Evolutionary conservation across 1,140 invertebrate genomes (phyloP), one percentile per base, ranked within the genome.

Genomic region (Helicoverpa zea): DNA sequence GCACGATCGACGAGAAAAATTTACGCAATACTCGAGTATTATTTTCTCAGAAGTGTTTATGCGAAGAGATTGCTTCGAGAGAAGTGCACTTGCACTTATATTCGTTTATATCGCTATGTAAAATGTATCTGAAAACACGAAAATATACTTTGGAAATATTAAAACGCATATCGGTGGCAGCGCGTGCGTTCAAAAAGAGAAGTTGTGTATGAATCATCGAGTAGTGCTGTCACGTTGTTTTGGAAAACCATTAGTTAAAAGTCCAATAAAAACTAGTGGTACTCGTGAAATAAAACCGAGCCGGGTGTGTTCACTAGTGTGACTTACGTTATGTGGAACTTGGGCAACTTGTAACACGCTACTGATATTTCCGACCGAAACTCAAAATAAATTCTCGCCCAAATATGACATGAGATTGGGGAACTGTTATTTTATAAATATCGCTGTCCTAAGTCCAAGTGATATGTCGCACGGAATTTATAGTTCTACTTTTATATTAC

Each of bases 1-100:
- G 91, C 88, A 90, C 91, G 89, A 93, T 93, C 83, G 89, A 77
- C 84, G 84, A 92, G 90, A 91, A 90, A 91, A 91, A 92, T 90
- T 84, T 91, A 89, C 86, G 89, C 84, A 89, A 90, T 88, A 88
- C 86, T 79, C 85, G 64, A 63, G 56, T 78, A 78, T 78, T 43
- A 43, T 43, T 43, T 68, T 79, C 76, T 79, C 82, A 87, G 80
- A 91, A 87, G 87, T 90, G 87, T 90, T 92, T 91, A 89, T 90
- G 86, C 82, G 81, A 77, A 59, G 75, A 75, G 84, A 88, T 89
- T 86, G 87, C 85, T 85, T 80, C 81, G 84, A 88, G 82, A 74
- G 84, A 85, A 89, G 84, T 90, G 88, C 86, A 89, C 61, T 63
- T 63, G 70, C 73, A 18, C 58, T 61, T 76, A 76, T 76, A 76